Evolutionary conservation across 2,797 vertebrate species (phyloP), one percentile per base, ranked within the genome.

Genomic region (Pempheris klunzingeri): DNA sequence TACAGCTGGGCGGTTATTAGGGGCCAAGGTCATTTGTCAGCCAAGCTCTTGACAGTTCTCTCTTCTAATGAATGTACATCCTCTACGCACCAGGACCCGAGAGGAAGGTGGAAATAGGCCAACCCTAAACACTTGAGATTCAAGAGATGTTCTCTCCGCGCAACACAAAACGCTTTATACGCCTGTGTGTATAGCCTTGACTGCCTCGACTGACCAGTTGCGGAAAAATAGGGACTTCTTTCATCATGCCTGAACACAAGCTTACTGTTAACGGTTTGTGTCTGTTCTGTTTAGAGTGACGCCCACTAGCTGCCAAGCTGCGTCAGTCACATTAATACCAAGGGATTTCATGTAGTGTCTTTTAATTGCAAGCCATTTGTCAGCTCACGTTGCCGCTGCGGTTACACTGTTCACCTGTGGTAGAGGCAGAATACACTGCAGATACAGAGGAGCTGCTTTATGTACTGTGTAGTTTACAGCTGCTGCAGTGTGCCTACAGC

Each of bases 21-120:
- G 61, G 67, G 72, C 78, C 64, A 72, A 70, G 55, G 82, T 80
- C 76, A 79, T 78, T 87, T 69, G 30, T 81, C 84, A 84, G 54
- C 64, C 49, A 30, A 67, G 70, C 68, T 74, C 72, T 65, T 76
- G 77, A 86, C 63, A 50, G 66, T 50, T 75, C 28, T 78, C 76
- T 69, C 52, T 67, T 81, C 73, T 79, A 77, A 89, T 87, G 81
- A 89, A 85, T 89, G 87, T 83, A 88, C 72, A 64, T 76, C 78
- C 61, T 81, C 66, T 41, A 62, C 71, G 82, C 58, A 72, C 53
- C 26, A 49, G 36, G 39, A 71, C 47, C 70, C 55, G 18, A 58
- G 73, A 79, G 67, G 73, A 76, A 24, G 34, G 26, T 80, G 81
- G 79, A 88, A 84, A 69, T 71, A 80, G 74, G 82, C 80, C 82